A percentile compares a stretch with the other conserved stretches of the same genome.
Conservation (phyloP, 2,888 invertebrate genomes). For the Habroteleia sp. region DNA sequence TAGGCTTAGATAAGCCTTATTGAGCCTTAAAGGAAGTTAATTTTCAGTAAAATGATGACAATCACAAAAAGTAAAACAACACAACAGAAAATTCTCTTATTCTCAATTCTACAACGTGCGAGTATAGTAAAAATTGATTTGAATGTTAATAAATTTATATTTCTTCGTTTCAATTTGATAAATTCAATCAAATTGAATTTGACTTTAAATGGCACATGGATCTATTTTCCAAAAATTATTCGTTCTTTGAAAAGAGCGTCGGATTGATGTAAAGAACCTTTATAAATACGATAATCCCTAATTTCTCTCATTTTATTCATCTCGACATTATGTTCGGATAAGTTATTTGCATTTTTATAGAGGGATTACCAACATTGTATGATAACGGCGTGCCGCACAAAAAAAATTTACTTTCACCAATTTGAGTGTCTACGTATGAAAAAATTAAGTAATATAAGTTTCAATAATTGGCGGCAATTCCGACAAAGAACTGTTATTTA, state of each 20-base stretch:
- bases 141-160: too few species aligned
- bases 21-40: slow-evolving; percentile 4
- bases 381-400: slow-evolving; percentile 11
- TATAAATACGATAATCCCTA: slow-evolving; percentile 34
- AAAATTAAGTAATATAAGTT: slow-evolving; percentile 49
- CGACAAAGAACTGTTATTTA: slow-evolving; percentile 43
- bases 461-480: slow-evolving; percentile 42
- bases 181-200: too few species aligned
- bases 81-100: too few species aligned
- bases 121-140: too few species aligned
- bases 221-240: slow-evolving; percentile 9
- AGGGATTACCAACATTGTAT: slow-evolving; percentile 33
- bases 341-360: slow-evolving; percentile 45
- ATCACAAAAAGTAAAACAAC: too few species aligned
- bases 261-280: not conserved
- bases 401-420: slow-evolving; percentile 53
- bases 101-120: too few species aligned
- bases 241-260: not conserved
- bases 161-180: too few species aligned
- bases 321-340: slow-evolving; percentile 9
- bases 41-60: slow-evolving; percentile 5
- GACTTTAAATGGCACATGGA: too few species aligned
- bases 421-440: slow-evolving; percentile 11
- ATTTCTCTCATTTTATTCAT: slow-evolving; percentile 5
- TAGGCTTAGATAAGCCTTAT: slow-evolving; percentile 4